Evolutionary conservation across 2,888 invertebrate species (phyloP).

Genomic region (Crematogaster levior): DNA sequence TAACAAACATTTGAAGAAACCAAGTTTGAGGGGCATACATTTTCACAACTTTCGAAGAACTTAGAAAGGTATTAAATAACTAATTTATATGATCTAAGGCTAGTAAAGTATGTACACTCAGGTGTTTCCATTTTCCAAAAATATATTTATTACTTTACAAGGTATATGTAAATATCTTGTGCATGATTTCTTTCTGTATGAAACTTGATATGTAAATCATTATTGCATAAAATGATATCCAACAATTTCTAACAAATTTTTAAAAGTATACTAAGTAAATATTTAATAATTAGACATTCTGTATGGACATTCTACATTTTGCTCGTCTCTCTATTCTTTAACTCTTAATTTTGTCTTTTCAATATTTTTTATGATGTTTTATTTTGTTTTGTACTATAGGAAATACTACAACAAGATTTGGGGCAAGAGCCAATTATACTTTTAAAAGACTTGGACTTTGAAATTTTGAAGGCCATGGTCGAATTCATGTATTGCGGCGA

Average conservation of each 20-base stretch:
- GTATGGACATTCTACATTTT: neutral
- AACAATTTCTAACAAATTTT: slow-evolving; percentile 3
- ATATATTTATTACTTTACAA: slow-evolving; percentile 43
- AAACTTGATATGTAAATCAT: neutral
- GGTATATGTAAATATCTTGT: slow-evolving; percentile 22
- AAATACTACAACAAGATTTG: slow-evolving; percentile 85
- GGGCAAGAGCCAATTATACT: slow-evolving; percentile 86
- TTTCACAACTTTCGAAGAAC: slow-evolving; percentile 72
- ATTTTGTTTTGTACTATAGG: slow-evolving; percentile 73
- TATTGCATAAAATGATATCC: slow-evolving; percentile 2
- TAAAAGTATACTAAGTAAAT: neutral
- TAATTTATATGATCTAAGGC: slow-evolving; percentile 63
- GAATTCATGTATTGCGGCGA: slow-evolving; percentile 93
- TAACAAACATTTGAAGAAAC: slow-evolving; percentile 73
- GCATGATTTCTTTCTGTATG: slow-evolving; percentile 53
- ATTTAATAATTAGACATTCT: slow-evolving; percentile 21
- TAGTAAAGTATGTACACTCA: slow-evolving; percentile 54
- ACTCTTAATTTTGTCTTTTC: neutral
- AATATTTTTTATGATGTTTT: slow-evolving; percentile 32
- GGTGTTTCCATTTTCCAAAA: slow-evolving; percentile 50
- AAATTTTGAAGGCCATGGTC: slow-evolving; percentile 90
- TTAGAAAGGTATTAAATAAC: slow-evolving; percentile 72
- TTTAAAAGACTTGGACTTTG: slow-evolving; percentile 90
- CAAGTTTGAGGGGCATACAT: slow-evolving; percentile 70
- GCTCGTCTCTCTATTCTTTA: neutral